A percentile compares a stretch with the other conserved stretches of the same genome.
phyloP scores from a whole-genome alignment of 1,140 invertebrate genomes.

The Riptortus pedestris region DNA sequence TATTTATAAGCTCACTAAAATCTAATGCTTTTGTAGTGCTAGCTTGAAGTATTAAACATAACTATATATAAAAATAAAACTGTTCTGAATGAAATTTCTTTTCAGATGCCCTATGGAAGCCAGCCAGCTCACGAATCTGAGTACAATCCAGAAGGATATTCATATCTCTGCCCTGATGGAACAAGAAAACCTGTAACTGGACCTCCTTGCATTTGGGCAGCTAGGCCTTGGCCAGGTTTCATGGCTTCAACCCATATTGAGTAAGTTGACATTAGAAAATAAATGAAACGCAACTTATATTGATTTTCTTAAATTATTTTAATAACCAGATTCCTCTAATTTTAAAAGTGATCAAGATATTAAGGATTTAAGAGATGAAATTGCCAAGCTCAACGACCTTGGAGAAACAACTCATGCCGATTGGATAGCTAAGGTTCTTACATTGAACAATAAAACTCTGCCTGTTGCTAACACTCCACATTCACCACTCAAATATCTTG shows the following conservation, averaged over 20 bases:
- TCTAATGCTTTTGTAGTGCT: no score
- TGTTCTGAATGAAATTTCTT: neutral
- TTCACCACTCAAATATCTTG: conserved; percentile 50
- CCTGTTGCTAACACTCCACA: conserved; percentile 49
- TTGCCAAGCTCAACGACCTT: conserved; percentile 38
- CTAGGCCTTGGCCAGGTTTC: conserved; percentile 63
- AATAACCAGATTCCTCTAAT: neutral
- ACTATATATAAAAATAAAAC: no score
- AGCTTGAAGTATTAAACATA: no score
- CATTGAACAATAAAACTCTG: conserved; percentile 44
- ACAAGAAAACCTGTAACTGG: conserved; percentile 51
- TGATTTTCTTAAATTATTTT: no score
- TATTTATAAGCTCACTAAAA: no score
- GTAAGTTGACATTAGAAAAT: conserved; percentile 45
- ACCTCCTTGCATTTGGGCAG: conserved; percentile 63
- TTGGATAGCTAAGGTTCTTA: conserved; percentile 47
- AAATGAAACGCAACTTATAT: no score
- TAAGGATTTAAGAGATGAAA: conserved; percentile 32
- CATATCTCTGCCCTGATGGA: conserved; percentile 74
- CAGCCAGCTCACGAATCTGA: conserved; percentile 23
- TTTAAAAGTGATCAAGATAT: neutral
- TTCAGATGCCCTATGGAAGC: conserved; percentile 28
- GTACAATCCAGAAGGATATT: conserved; percentile 48
- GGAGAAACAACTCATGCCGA: conserved; percentile 40
- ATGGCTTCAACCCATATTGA: no score